Conservation (phyloP, 1,140 invertebrate genomes). For the Drosophila tsacasi region DNA sequence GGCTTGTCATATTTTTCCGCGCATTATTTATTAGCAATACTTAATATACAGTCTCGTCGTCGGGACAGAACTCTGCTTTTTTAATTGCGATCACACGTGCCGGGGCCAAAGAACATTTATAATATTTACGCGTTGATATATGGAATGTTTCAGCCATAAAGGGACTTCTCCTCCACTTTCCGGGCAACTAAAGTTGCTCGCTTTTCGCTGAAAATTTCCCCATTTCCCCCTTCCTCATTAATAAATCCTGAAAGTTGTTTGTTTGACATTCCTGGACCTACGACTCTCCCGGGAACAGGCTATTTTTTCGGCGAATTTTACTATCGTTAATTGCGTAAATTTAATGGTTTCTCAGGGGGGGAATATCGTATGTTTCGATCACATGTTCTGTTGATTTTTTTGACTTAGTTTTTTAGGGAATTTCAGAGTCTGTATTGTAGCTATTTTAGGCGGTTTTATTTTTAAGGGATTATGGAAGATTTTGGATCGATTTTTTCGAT, state of each 20-base stretch:
- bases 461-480: no score
- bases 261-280: not conserved
- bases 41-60: conserved; percentile 66
- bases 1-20: conserved; percentile 61
- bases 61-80: conserved; percentile 32
- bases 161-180: conserved; percentile 52
- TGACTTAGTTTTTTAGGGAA: not conserved
- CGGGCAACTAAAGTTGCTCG: not conserved
- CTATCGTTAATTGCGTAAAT: conserved; percentile 13
- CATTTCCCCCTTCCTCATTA: not conserved
- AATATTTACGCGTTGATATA: conserved; percentile 66
- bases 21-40: conserved; percentile 80
- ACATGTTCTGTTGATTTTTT: not conserved
- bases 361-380: not conserved
- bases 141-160: conserved; percentile 70
- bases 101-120: conserved; percentile 40
- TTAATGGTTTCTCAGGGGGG: conserved; percentile 2
- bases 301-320: conserved; percentile 8
- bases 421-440: not conserved
- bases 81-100: conserved; percentile 80
- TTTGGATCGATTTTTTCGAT: no score
- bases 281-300: conserved; percentile 17
- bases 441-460: no score
- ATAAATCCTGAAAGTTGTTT: conserved; percentile 3
- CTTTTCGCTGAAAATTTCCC: not conserved